Conservation (phyloP, 2,113 vertebrate species). For the Tiliqua scincoides region DNA sequence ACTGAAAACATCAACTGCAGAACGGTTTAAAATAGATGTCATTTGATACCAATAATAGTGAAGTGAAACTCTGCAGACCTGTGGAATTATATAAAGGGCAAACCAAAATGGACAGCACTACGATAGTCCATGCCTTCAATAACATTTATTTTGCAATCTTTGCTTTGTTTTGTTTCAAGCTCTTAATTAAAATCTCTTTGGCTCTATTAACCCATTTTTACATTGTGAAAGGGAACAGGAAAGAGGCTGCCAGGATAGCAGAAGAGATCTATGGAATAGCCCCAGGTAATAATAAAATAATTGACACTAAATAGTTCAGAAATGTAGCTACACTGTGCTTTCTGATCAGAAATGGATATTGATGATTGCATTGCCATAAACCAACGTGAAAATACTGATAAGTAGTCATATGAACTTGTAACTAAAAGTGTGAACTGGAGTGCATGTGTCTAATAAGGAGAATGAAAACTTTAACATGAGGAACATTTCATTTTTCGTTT, state of each 20-base stretch:
- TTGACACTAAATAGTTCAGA: slow-evolving; percentile 18
- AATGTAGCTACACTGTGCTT: slow-evolving; percentile 8
- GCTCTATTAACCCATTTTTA: slow-evolving; percentile 84
- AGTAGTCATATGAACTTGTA: not conserved
- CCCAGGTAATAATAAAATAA: slow-evolving; percentile 75
- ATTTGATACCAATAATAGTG: slow-evolving; percentile 74
- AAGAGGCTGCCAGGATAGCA: slow-evolving; percentile 85
- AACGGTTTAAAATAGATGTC: slow-evolving; percentile 82
- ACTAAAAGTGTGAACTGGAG: not conserved
- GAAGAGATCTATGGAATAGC: slow-evolving; percentile 85
- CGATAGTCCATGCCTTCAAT: slow-evolving; percentile 74
- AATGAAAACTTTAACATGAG: not conserved
- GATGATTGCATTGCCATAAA: slow-evolving; percentile 1
- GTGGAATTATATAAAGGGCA: slow-evolving; percentile 66
- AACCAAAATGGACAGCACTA: slow-evolving; percentile 78
- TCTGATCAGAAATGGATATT: slow-evolving; percentile 33
- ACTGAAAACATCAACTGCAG: slow-evolving; percentile 70
- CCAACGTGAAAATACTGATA: not conserved
- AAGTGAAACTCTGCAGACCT: slow-evolving; percentile 56
- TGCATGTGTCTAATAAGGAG: not conserved
- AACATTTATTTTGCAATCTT: slow-evolving; percentile 83
- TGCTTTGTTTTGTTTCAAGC: slow-evolving; percentile 84
- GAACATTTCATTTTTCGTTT: not conserved
- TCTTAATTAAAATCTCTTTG: slow-evolving; percentile 83
- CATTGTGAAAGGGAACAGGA: slow-evolving; percentile 85